phyloP scores from a whole-genome alignment of 2,888 invertebrate species.

The Sericinus montela region DNA sequence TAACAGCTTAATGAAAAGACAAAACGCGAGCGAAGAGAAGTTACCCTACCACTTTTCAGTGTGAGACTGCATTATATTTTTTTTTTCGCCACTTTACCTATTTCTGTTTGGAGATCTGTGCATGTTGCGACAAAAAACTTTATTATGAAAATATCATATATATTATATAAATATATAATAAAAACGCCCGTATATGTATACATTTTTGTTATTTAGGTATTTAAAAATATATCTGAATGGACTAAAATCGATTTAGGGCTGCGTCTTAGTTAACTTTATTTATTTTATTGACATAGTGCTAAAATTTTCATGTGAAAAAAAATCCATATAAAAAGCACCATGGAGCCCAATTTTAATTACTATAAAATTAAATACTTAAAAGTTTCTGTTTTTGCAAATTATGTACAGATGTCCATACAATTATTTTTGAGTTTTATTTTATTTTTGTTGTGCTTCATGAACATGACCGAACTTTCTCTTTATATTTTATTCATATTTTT shows the following conservation, averaged over 20 bases:
- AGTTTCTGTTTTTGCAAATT: slow-evolving; percentile 1
- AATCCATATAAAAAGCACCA: no score
- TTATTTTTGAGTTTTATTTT: slow-evolving; percentile 14
- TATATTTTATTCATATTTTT: neutral
- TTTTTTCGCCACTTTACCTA: slow-evolving; percentile 33
- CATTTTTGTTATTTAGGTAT: no score
- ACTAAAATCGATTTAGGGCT: no score
- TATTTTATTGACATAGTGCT: no score
- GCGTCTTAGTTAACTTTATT: no score
- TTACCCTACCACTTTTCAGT: slow-evolving; percentile 80
- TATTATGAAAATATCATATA: neutral
- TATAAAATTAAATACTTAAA: no score
- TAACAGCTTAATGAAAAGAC: slow-evolving; percentile 71
- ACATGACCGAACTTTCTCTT: slow-evolving; percentile 7
- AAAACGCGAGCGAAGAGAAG: slow-evolving; percentile 66
- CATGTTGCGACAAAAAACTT: slow-evolving; percentile 17
- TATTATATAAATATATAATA: no score
- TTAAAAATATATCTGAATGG: no score
- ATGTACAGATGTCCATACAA: slow-evolving; percentile 20
- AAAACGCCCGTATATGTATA: no score
- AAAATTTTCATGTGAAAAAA: no score
- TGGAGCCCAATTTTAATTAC: no score
- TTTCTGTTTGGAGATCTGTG: slow-evolving; percentile 39
- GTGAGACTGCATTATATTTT: slow-evolving; percentile 70
- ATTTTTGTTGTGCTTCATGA: slow-evolving; percentile 17